Evolutionary conservation across 2,888 invertebrate genomes (phyloP).

Genomic region (Yponomeuta cagnagella): DNA sequence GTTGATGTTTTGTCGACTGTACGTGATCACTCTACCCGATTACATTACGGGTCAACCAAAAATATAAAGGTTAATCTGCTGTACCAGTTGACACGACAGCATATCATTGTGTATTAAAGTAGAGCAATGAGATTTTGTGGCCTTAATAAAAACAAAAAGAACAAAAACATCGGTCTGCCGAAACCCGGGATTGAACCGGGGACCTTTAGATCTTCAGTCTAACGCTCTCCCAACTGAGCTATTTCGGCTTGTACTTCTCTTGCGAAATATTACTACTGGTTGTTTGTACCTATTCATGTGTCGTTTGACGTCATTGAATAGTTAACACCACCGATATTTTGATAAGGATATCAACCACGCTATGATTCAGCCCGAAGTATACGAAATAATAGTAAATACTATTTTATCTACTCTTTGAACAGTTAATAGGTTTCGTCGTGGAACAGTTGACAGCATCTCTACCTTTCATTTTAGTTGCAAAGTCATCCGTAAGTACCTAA

Average conservation of each 20-base stretch:
- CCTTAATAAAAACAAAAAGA: constrained; percentile 17
- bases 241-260: constrained; percentile 36
- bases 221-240: constrained; percentile 68
- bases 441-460: too few relatives aligned
- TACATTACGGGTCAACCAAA: too few relatives aligned
- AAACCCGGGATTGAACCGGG: constrained; percentile 64
- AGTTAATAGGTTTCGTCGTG: too few relatives aligned
- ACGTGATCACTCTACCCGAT: too few relatives aligned
- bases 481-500: too few relatives aligned
- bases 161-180: constrained; percentile 30
- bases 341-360: background rate
- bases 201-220: constrained; percentile 66
- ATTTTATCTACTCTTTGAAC: too few relatives aligned
- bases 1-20: too few relatives aligned
- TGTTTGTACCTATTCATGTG: background rate
- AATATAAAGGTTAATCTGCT: too few relatives aligned
- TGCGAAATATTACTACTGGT: constrained; percentile 20
- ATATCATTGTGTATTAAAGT: too few relatives aligned
- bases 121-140: background rate
- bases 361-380: background rate
- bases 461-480: too few relatives aligned
- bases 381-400: too few relatives aligned
- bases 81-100: too few relatives aligned
- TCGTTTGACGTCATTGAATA: background rate
- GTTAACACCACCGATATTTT: background rate